Base-by-base conservation (phyloP, 2,797 vertebrate genomes). In the Gadopsis marmoratus region DNA sequence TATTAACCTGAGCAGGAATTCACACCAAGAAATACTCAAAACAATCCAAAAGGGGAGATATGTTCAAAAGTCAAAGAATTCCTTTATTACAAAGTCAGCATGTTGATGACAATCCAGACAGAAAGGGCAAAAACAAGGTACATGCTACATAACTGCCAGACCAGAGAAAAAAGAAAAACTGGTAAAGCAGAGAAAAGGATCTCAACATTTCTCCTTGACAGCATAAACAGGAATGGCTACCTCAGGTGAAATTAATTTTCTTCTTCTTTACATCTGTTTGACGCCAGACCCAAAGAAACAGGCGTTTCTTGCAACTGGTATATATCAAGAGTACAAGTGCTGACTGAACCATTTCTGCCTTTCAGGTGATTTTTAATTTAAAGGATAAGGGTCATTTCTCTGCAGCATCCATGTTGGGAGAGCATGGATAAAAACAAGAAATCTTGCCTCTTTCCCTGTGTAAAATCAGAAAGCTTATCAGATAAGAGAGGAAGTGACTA, bases 81-180 rank as follows among this genome's bases (percentile, higher is more conserved):
- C 45, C 76, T 94, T 94, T 94, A 95, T 94, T 95, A 93, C 87
- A 94, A 95, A 94, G 79, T 94, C 89, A 92, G 90, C 93, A 92
- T 90, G 87, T 89, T 91, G 89, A 93, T 88, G 89, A 92, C 86
- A 92, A 88, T 93, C 86, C 83, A 84, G 87, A 79, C 81, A 89
- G 76, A 87, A 75, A 81, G 63, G 74, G 79, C 68, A 80, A 39
- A 50, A 65, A 51, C 12, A 73, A 63, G 67, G 59, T 81, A 76
- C 89, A 83, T 92, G 91, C 91, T 90, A 94, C 91, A 92, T 83
- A 50, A 88, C 72, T 54, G 81, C 78, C 81, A 78, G 58, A 77
- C 73, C 69, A 50, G 59, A 66, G 37, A 5, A 53, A 67, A 39
- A 33, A 37, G 4, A 26, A 65, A 51, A 31, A 53, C 26, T 1